These are phyloP conservation scores for Idaea dimidiata DNA, from an alignment of 2,888 invertebrate genomes.

Conservation along the genomic window DNA sequence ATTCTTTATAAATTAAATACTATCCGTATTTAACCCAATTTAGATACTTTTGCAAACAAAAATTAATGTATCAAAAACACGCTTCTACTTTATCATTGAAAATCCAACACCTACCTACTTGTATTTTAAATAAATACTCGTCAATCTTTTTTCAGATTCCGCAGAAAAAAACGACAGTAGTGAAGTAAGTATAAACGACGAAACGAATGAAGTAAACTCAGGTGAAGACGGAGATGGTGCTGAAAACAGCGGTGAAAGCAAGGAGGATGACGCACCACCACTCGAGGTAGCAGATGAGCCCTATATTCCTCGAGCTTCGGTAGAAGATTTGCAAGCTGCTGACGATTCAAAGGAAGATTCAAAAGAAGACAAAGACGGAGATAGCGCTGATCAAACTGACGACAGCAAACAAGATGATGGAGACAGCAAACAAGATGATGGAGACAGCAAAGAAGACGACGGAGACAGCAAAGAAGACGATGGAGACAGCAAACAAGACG, in stretches of 20 bases:
- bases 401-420: slow-evolving; percentile 49
- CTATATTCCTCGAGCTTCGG: slow-evolving; percentile 67
- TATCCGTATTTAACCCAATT: no score
- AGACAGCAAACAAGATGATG: slow-evolving; percentile 36
- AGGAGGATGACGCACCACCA: slow-evolving; percentile 60
- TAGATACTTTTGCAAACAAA: no score
- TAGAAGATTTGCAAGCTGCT: slow-evolving; percentile 64
- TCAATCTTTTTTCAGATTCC: slow-evolving; percentile 57
- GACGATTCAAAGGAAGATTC: slow-evolving; percentile 58
- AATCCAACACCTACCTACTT: no score
- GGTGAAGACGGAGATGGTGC: slow-evolving; percentile 59
- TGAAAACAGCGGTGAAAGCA: slow-evolving; percentile 44
- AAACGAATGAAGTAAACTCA: slow-evolving; percentile 67
- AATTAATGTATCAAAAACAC: no score
- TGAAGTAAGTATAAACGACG: slow-evolving; percentile 72
- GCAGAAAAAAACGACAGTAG: slow-evolving; percentile 75
- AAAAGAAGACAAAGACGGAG: slow-evolving; percentile 48
- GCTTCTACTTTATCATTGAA: no score
- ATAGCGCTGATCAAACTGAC: slow-evolving; percentile 54
- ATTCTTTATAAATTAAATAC: no score
- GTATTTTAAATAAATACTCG: neutral
- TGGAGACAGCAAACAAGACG: slow-evolving; percentile 42
- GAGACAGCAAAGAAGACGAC: slow-evolving; percentile 49
- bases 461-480: slow-evolving; percentile 57
- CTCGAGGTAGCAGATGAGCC: slow-evolving; percentile 76